These are phyloP conservation scores for Hydraecia micacea DNA, from an alignment of 2,888 invertebrate species.

Conservation along the genomic window DNA sequence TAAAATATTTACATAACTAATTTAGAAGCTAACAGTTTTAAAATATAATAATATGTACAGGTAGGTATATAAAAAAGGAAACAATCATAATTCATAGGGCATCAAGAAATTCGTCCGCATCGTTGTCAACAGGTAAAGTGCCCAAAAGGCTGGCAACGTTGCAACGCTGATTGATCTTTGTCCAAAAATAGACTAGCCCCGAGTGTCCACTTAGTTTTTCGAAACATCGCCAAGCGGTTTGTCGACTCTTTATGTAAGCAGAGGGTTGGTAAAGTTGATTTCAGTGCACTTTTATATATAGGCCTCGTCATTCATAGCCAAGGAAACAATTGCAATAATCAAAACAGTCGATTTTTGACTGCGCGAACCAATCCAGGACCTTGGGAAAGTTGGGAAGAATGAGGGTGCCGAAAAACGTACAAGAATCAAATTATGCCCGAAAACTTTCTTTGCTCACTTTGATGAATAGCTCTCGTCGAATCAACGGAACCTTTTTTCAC, in stretches of 20 bases:
- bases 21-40: not conserved
- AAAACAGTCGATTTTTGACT: not conserved
- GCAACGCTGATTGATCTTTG: not conserved
- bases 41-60: not conserved
- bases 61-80: not conserved
- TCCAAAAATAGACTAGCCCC: not conserved
- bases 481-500: conserved; percentile 27
- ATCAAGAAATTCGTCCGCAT: not conserved
- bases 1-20: not conserved
- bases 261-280: not conserved
- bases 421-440: conserved; percentile 37
- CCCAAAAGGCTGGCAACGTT: not conserved
- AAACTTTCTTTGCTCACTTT: conserved; percentile 29
- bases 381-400: conserved; percentile 18
- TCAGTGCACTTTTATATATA: not conserved
- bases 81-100: not conserved
- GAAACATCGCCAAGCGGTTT: not conserved
- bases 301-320: not conserved
- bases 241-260: not conserved
- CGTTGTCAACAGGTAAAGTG: not conserved
- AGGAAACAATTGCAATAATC: not conserved
- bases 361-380: not conserved
- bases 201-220: not conserved
- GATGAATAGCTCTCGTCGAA: conserved; percentile 33
- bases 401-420: conserved; percentile 27